phyloP scores from a whole-genome alignment of 2,888 invertebrate species.

The Tetragnatha montana region DNA sequence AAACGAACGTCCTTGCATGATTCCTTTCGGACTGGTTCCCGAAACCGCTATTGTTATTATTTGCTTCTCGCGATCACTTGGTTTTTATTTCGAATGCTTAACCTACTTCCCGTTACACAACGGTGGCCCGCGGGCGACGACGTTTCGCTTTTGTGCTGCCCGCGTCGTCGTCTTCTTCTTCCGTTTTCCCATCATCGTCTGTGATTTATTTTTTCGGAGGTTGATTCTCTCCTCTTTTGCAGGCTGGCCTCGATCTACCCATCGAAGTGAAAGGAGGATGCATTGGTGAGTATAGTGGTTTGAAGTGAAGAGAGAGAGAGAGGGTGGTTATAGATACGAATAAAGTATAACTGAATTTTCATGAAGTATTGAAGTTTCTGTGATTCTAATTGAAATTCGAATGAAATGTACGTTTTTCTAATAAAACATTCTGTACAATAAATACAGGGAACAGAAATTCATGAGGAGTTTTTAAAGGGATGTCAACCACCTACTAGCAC shows the following conservation, averaged over 20 bases:
- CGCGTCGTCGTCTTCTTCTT: conserved; percentile 12
- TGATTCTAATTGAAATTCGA: no score
- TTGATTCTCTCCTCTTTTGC: conserved; percentile 75
- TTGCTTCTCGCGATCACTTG: conserved; percentile 1
- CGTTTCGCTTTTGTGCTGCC: background rate
- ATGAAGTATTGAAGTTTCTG: no score
- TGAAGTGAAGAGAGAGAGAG: background rate
- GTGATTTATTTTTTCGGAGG: conserved; percentile 16
- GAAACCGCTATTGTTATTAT: conserved; percentile 10
- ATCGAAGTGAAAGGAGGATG: conserved; percentile 88
- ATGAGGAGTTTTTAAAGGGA: no score
- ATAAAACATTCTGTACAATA: no score
- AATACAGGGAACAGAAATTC: no score
- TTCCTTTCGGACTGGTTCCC: conserved; percentile 47
- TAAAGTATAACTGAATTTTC: no score
- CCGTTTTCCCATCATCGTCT: background rate
- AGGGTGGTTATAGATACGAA: no score
- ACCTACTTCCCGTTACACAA: conserved; percentile 68
- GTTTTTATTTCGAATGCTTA: conserved; percentile 56
- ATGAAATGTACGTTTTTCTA: no score
- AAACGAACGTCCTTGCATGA: conserved; percentile 53
- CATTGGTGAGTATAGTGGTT: conserved; percentile 80
- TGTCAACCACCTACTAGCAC: no score
- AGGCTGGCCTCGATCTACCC: conserved; percentile 88
- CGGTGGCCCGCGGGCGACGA: conserved; percentile 13